phyloP scores from a whole-genome alignment of 2,797 vertebrate species.

The Neoniphon sammara region DNA sequence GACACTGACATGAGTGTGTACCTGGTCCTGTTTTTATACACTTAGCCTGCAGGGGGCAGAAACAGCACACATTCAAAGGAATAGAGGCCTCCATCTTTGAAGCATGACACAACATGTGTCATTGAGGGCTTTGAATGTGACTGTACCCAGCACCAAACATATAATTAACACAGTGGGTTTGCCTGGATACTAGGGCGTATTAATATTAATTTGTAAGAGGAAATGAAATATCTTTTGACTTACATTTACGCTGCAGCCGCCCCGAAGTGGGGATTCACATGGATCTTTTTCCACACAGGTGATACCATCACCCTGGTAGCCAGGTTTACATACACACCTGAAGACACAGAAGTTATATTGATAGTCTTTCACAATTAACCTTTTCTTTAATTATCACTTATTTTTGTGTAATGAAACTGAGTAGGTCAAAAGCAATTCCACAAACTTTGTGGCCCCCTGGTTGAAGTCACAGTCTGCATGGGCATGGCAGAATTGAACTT shows the following conservation, averaged over 20 bases:
- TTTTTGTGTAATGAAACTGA: background rate
- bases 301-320: constrained; percentile 90
- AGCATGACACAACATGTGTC: background rate
- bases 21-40: constrained; percentile 83
- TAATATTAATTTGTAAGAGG: background rate
- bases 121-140: background rate
- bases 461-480: constrained; percentile 88
- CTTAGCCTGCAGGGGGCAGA: constrained; percentile 83
- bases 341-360: background rate
- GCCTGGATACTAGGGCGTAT: too few relatives aligned
- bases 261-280: constrained; percentile 79
- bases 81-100: background rate
- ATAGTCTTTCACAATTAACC: constrained; percentile 5
- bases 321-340: constrained; percentile 91
- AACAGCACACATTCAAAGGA: constrained; percentile 8
- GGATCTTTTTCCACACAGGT: constrained; percentile 86
- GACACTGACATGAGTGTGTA: constrained; percentile 85
- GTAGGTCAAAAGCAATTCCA: background rate
- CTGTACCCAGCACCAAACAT: too few relatives aligned
- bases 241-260: constrained; percentile 87
- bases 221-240: background rate
- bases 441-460: constrained; percentile 79
- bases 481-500: constrained; percentile 85
- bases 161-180: too few relatives aligned
- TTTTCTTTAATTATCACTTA: background rate